phyloP scores from a whole-genome alignment of 1,140 invertebrate genomes.

The Eupeodes corollae region DNA sequence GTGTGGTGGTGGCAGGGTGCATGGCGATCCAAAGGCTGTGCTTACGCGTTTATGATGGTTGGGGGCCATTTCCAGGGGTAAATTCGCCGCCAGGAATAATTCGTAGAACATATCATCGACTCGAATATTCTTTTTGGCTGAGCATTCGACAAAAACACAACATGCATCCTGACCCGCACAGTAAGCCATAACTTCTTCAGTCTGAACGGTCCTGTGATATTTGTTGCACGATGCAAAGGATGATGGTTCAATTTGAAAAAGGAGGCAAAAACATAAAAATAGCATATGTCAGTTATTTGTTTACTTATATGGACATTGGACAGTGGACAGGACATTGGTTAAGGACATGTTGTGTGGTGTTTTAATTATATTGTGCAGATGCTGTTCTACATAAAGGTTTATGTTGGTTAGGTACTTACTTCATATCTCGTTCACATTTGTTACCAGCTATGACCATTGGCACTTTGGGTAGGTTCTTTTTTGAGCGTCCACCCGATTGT shows the following conservation, averaged over 20 bases:
- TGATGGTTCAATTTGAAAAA: not conserved
- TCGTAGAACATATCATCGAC: conserved; percentile 73
- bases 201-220: conserved; percentile 49
- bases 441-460: conserved; percentile 76
- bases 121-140: conserved; percentile 64
- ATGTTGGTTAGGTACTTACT: conserved; percentile 36
- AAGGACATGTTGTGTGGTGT: too few relatives aligned
- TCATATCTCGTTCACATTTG: conserved; percentile 65
- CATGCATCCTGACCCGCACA: conserved; percentile 56
- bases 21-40: conserved; percentile 56
- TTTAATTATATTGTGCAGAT: too few relatives aligned
- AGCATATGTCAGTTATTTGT: too few relatives aligned
- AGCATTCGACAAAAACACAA: conserved; percentile 70
- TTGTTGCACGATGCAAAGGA: not conserved
- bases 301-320: too few relatives aligned
- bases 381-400: too few relatives aligned
- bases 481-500: conserved; percentile 45
- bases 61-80: conserved; percentile 79
- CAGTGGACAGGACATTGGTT: too few relatives aligned
- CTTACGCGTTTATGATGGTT: conserved; percentile 67
- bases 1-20: conserved; percentile 55
- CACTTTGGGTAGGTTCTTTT: conserved; percentile 51
- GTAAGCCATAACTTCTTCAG: conserved; percentile 57
- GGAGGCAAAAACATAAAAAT: too few relatives aligned
- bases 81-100: conserved; percentile 63